Evolutionary conservation across 2,888 invertebrate species (phyloP).

Genomic region (Lomographa bimaculata): DNA sequence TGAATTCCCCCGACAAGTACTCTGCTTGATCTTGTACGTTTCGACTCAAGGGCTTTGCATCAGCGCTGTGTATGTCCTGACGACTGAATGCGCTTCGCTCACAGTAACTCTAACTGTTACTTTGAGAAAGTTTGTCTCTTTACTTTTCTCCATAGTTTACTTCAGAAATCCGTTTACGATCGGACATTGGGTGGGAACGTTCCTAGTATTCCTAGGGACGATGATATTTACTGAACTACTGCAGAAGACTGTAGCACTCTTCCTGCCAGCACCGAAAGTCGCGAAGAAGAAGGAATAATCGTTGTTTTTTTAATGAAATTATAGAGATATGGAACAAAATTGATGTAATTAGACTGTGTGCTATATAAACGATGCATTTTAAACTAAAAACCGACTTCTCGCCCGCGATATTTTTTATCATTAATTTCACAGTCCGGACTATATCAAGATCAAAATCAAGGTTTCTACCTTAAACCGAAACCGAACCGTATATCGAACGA

Average conservation of each 20-base stretch:
- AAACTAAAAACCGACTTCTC: too few species aligned
- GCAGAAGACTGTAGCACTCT: conserved; percentile 70
- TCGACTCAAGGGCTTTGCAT: conserved; percentile 97
- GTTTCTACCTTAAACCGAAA: too few species aligned
- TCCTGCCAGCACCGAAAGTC: conserved; percentile 54
- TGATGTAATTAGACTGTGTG: too few species aligned
- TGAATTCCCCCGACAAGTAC: conserved; percentile 88
- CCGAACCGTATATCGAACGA: too few species aligned
- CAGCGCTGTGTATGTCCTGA: conserved; percentile 96
- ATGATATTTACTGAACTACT: conserved; percentile 94
- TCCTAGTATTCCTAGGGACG: conserved; percentile 96
- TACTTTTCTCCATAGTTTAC: conserved; percentile 97
- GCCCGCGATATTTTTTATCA: too few species aligned
- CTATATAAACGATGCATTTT: too few species aligned
- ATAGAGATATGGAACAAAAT: too few species aligned
- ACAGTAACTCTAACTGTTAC: conserved; percentile 98
- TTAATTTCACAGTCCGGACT: too few species aligned
- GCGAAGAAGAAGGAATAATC: conserved; percentile 60
- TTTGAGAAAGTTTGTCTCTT: conserved; percentile 95
- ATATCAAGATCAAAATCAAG: too few species aligned
- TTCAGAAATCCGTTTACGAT: conserved; percentile 97
- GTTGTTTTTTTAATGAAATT: conserved; percentile 9
- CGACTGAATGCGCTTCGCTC: conserved; percentile 96
- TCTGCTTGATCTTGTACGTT: conserved; percentile 91
- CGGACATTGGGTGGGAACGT: conserved; percentile 95